Evolutionary conservation across 2,888 invertebrate genomes (phyloP).

Genomic region (Microchrysa polita): DNA sequence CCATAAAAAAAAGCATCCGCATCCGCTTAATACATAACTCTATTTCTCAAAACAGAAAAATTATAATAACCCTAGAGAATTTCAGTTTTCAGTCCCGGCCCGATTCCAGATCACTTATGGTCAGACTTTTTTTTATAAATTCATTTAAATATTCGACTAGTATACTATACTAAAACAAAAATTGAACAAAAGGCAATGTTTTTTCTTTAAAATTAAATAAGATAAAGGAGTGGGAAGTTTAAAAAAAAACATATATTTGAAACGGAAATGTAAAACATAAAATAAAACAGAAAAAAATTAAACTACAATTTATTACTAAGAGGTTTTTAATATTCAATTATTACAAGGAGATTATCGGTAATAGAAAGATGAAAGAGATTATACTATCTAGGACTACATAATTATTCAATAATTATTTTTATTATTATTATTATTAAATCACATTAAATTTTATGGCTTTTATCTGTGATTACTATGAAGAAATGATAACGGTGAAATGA

Average conservation of each 20-base stretch:
- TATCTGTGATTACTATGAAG: conserved; percentile 51
- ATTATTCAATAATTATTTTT: conserved; percentile 40
- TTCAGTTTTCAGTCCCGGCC: no score
- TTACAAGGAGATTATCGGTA: neutral
- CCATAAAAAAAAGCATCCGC: no score
- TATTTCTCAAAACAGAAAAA: no score
- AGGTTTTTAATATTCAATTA: conserved; percentile 40
- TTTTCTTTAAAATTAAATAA: neutral
- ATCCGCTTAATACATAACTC: no score
- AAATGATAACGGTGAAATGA: conserved; percentile 29
- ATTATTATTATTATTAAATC: conserved; percentile 37
- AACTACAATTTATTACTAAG: conserved; percentile 31
- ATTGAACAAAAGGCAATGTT: neutral
- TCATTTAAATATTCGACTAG: no score
- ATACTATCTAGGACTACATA: conserved; percentile 34
- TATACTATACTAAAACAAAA: neutral
- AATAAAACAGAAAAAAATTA: conserved; percentile 34
- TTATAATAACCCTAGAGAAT: no score
- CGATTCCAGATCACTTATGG: no score
- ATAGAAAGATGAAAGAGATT: conserved; percentile 34
- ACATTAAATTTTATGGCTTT: conserved; percentile 49
- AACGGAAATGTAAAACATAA: conserved; percentile 11
- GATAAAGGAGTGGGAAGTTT: neutral
- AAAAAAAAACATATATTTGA: neutral
- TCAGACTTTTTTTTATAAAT: no score